Conservation (phyloP, 1,140 invertebrate species). For the Ostrea denselamellosa region DNA sequence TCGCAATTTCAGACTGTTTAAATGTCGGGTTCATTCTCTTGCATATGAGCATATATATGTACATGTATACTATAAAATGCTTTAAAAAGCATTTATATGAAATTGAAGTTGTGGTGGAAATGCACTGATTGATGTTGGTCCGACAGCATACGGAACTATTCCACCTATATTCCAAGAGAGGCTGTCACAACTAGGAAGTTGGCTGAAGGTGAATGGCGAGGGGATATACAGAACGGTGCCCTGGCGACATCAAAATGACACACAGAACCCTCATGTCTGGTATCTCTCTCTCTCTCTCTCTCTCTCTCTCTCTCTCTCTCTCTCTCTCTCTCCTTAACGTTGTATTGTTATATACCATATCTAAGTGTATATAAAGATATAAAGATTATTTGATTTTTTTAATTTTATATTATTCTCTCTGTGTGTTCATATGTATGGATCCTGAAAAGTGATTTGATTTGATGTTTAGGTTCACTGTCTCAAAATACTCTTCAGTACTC, state of each 20-base stretch:
- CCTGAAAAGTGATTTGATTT: neutral
- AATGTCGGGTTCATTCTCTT: too few species aligned
- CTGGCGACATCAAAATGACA: constrained; percentile 88
- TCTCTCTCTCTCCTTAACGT: too few species aligned
- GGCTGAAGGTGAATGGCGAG: constrained; percentile 91
- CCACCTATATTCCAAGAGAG: constrained; percentile 93
- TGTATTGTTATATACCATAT: too few species aligned
- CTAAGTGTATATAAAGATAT: too few species aligned
- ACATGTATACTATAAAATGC: too few species aligned
- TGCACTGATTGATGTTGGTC: constrained; percentile 92
- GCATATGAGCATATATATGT: neutral
- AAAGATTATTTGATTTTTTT: too few species aligned
- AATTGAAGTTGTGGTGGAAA: constrained; percentile 95
- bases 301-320: constrained; percentile 18
- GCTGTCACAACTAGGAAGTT: constrained; percentile 84
- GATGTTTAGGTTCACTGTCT: constrained; percentile 52
- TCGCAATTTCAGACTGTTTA: too few species aligned
- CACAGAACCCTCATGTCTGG: constrained; percentile 82
- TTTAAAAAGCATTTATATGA: too few species aligned
- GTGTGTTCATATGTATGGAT: too few species aligned
- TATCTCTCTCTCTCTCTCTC: constrained; percentile 47
- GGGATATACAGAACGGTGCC: constrained; percentile 91
- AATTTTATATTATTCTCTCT: too few species aligned
- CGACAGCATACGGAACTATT: constrained; percentile 93
- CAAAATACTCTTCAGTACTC: neutral